Evolutionary conservation across 2,113 vertebrate genomes (phyloP).

Genomic region (Merops nubicus): DNA sequence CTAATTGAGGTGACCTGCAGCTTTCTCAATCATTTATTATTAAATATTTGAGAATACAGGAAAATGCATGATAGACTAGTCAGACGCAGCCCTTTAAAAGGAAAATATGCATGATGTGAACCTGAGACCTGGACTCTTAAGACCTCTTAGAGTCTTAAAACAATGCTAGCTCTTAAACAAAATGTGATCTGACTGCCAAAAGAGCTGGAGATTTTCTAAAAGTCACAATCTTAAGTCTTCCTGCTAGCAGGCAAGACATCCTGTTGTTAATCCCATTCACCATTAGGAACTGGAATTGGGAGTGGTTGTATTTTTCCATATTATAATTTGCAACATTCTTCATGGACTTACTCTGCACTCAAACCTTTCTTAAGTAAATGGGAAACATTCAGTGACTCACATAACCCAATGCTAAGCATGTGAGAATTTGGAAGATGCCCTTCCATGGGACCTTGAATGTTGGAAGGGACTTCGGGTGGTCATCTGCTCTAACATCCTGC

Average conservation of each 20-base stretch:
- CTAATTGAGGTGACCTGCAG: constrained; percentile 53
- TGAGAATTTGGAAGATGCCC: not conserved
- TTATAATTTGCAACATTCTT: not conserved
- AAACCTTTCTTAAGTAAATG: not conserved
- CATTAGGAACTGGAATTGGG: not conserved
- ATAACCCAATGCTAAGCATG: not conserved
- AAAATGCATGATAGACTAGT: not conserved
- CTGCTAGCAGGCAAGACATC: not conserved
- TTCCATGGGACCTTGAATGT: too few relatives aligned
- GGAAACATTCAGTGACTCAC: not conserved
- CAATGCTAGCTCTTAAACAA: not conserved
- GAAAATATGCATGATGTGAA: not conserved
- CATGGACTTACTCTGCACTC: not conserved
- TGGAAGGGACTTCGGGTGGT: not conserved
- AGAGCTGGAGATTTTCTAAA: not conserved
- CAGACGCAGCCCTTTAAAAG: not conserved
- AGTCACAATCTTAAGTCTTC: not conserved
- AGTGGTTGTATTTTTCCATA: not conserved
- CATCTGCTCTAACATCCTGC: not conserved
- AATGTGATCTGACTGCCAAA: not conserved
- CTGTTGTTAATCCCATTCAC: not conserved
- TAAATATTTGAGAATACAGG: constrained; percentile 49
- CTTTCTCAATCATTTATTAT: constrained; percentile 59
- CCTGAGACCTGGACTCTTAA: too few relatives aligned
- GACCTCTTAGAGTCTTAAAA: not conserved